Evolutionary conservation across 2,113 vertebrate species (phyloP).

Genomic region (Gasterosteus aculeatus): DNA sequence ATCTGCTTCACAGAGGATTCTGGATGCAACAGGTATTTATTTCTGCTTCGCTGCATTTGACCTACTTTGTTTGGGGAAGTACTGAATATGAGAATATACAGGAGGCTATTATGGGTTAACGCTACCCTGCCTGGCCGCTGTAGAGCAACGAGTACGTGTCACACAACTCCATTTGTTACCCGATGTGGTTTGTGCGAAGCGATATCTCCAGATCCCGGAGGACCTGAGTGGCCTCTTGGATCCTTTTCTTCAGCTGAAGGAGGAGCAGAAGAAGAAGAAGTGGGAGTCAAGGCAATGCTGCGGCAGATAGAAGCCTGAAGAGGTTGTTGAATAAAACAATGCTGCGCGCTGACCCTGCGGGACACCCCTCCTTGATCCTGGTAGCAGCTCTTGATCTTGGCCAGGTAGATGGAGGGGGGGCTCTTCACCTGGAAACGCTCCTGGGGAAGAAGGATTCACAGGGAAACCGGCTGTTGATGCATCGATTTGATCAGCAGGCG

Average conservation of each 20-base stretch:
- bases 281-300: not conserved
- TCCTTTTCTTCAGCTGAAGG: slow-evolving; percentile 82
- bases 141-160: not conserved
- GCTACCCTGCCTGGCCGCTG: not conserved
- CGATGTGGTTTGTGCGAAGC: slow-evolving; percentile 96
- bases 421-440: slow-evolving; percentile 98
- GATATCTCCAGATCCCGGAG: slow-evolving; percentile 97
- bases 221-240: slow-evolving; percentile 93
- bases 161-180: slow-evolving; percentile 73
- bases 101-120: not conserved
- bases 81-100: not conserved
- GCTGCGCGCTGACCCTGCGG: slow-evolving; percentile 84
- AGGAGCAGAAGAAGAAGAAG: not conserved
- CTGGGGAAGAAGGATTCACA: slow-evolving; percentile 67
- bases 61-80: not conserved
- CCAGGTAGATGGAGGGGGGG: slow-evolving; percentile 90
- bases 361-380: slow-evolving; percentile 90
- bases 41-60: not conserved
- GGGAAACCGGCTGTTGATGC: not conserved
- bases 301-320: not conserved
- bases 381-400: slow-evolving; percentile 92
- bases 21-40: not conserved
- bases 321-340: not conserved
- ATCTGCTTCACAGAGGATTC: not conserved
- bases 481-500: not conserved